Evolutionary conservation across 2,113 vertebrate species (phyloP).

Genomic region (Castor canadensis): DNA sequence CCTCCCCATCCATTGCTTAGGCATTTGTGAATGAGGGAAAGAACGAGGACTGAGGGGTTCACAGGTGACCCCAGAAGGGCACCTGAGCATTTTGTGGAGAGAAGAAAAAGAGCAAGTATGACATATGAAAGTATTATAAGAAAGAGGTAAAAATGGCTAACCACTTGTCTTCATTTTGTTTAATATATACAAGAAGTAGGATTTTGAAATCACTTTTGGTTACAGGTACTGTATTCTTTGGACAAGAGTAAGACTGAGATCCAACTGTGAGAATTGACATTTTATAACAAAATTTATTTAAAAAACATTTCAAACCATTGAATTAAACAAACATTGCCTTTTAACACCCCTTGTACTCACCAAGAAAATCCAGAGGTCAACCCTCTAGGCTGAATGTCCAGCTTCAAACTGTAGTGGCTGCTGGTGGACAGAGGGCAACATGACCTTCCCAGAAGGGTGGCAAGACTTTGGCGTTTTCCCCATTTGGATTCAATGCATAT

Average conservation of each 20-base stretch:
- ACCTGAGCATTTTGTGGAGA: background rate
- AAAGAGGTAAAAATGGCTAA: background rate
- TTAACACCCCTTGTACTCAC: background rate
- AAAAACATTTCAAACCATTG: background rate
- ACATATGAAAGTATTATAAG: background rate
- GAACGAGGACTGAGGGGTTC: background rate
- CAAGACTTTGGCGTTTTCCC: background rate
- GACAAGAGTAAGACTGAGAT: background rate
- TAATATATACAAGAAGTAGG: background rate
- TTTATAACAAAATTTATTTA: background rate
- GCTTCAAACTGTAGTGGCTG: background rate
- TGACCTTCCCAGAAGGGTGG: background rate
- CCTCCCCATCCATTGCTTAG: background rate
- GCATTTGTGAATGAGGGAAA: background rate
- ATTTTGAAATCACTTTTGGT: background rate
- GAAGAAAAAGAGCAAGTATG: background rate
- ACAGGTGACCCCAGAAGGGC: background rate
- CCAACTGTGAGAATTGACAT: background rate
- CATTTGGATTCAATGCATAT: background rate
- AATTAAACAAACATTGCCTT: slow-evolving; percentile 27
- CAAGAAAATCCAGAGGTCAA: background rate
- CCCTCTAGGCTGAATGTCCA: background rate
- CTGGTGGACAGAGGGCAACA: background rate
- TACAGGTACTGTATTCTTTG: background rate
- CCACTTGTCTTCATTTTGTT: background rate